Base-by-base conservation (phyloP, 2,113 vertebrate genomes). In the Peromyscus maniculatus region DNA sequence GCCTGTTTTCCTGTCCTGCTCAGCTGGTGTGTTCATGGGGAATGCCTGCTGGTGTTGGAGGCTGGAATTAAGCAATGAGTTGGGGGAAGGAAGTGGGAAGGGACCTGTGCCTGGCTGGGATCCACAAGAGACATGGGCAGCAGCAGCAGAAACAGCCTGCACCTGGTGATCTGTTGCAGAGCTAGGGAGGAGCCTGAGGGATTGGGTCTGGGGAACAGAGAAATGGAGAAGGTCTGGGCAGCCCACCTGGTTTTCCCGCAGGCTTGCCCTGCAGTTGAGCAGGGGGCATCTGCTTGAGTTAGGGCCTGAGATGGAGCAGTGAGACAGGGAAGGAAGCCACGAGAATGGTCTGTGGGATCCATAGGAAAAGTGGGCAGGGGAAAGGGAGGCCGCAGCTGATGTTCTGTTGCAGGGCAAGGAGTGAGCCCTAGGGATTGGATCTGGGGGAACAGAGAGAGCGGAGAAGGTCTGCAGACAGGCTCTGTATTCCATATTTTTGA, bases 251-350 rank as follows among this genome's bases (percentile, higher is more conserved):
- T 22, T 74, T 74, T 74, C 71, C 39, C 3, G 21, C 36, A 71
- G 2, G 33, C 36, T 17, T n/a, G 69, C 7, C 69, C 33, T 71
- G 33, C 36, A 74, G 71, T 74, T 74, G 71, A 10, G 3, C 71
- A 39, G n/a, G 36, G 19, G 4, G 0, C 0, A 74, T 39, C 39
- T 67, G n/a, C n/a, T 62, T 7, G 7, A 11, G 2, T 7, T 67
- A 43, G 83, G 39, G 2, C 16, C 28, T 66, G 83, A 31, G 17
- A 13, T 33, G 28, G 12, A 67, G 57, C 57, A 62, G 16, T 62
- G 4, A 39, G 57, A 62, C 5, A 0, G 57, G 12, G 7, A 24
- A 9, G 17, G 22, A 66, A 28, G 24, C 16, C 83, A 64, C n/a
- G 26, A 24, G 55, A 39, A 11, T 28, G 24, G 28, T 49, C 7